These are phyloP conservation scores for Boleophthalmus pectinirostris DNA, from an alignment of 2,113 vertebrate genomes.

Conservation along the genomic window DNA sequence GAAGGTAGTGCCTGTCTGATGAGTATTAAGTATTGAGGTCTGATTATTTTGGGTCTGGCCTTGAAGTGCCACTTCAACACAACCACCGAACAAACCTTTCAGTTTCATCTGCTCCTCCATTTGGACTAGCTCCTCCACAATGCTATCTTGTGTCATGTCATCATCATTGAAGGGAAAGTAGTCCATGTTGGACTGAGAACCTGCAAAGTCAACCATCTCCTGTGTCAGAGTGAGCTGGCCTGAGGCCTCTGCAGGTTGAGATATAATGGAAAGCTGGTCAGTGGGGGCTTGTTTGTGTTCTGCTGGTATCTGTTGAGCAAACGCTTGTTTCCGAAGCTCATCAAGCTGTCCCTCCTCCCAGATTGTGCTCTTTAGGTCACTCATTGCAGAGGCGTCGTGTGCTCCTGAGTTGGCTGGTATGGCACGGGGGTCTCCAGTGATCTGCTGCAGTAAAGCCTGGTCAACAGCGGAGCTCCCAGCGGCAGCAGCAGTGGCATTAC, in stretches of 20 bases:
- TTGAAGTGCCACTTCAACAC: conserved; percentile 87
- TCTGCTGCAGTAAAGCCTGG: conserved; percentile 84
- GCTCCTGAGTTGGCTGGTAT: conserved; percentile 80
- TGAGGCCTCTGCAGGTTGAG: conserved; percentile 80
- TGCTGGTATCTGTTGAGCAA: conserved; percentile 81
- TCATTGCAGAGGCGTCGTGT: conserved; percentile 74
- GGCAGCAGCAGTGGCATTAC: conserved; percentile 72
- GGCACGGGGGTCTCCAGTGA: conserved; percentile 82
- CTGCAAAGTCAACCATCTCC: conserved; percentile 89
- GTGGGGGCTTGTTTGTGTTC: conserved; percentile 79
- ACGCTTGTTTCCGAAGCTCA: conserved; percentile 74
- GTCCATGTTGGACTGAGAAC: conserved; percentile 87
- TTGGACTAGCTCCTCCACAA: conserved; percentile 97
- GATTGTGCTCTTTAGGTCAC: conserved; percentile 84
- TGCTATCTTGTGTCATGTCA: conserved; percentile 98
- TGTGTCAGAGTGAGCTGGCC: conserved; percentile 86
- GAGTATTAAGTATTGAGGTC: conserved; percentile 81
- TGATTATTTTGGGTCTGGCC: conserved; percentile 77
- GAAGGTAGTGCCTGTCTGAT: conserved; percentile 82
- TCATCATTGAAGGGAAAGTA: conserved; percentile 98
- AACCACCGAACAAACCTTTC: conserved; percentile 79
- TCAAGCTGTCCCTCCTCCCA: conserved; percentile 88
- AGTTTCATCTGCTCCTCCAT: conserved; percentile 99
- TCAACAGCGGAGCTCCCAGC: conserved; percentile 75
- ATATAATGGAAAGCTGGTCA: conserved; percentile 78